Evolutionary conservation across 2,113 vertebrate genomes (phyloP).

Genomic region (Albula goreensis): DNA sequence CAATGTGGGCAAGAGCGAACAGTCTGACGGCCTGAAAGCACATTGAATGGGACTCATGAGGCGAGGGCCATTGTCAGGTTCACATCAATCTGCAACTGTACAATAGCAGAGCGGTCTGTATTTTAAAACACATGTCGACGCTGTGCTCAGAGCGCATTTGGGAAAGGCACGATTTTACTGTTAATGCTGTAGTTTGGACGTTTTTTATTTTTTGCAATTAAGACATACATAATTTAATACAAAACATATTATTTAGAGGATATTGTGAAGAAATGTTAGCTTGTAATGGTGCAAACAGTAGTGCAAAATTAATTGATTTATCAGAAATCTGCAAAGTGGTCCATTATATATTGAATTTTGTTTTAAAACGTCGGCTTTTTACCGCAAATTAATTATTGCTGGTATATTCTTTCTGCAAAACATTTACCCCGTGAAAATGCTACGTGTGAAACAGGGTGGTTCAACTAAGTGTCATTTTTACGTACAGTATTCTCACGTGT

Average conservation of each 20-base stretch:
- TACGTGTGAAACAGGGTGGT: background rate
- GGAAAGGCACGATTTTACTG: no score
- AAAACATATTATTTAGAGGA: background rate
- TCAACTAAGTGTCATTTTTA: background rate
- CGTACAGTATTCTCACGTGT: background rate
- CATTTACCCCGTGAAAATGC: background rate
- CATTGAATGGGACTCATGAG: slow-evolving; percentile 26
- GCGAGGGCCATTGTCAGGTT: slow-evolving; percentile 25
- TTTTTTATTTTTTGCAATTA: background rate
- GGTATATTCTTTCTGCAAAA: background rate
- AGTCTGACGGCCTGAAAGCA: slow-evolving; percentile 42
- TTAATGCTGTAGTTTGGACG: background rate
- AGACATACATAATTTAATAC: background rate
- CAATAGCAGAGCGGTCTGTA: background rate
- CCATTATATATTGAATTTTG: no score
- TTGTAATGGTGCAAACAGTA: no score
- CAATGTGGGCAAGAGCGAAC: slow-evolving; percentile 51
- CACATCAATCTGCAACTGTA: background rate
- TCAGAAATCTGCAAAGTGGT: no score
- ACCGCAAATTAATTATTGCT: background rate
- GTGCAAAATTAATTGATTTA: no score
- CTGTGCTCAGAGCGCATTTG: no score
- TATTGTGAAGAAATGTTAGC: background rate
- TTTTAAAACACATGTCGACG: background rate
- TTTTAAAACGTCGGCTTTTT: background rate